A percentile compares a stretch with the other conserved stretches of the same genome.
Evolutionary conservation across 2,113 vertebrate genomes (phyloP).

Genomic region (Spheniscus mendiculus): DNA sequence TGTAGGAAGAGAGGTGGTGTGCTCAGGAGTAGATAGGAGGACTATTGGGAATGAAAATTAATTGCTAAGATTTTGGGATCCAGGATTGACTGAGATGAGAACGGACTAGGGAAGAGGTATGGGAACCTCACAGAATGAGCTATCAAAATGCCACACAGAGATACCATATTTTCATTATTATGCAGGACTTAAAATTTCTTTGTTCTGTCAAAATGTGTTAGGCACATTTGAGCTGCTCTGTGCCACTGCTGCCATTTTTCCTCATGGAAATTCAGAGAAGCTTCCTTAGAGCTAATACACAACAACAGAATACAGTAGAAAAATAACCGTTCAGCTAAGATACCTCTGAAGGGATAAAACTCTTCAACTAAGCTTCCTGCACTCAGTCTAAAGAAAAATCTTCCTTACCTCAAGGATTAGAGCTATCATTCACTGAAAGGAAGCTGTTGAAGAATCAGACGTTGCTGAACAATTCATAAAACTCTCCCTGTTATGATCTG

Average conservation of each 20-base stretch:
- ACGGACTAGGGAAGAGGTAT: fast-evolving
- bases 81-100: not conserved
- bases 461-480: not conserved
- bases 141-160: not conserved
- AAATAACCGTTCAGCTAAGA: not conserved
- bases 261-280: not conserved
- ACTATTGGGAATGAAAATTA: not conserved
- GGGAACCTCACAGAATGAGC: not conserved
- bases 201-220: not conserved
- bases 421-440: not conserved
- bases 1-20: not conserved
- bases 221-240: not conserved
- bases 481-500: not conserved
- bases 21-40: not conserved
- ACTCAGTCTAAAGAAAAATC: not conserved
- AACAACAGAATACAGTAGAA: not conserved
- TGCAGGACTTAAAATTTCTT: not conserved
- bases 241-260: not conserved
- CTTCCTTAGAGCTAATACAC: not conserved
- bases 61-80: not conserved
- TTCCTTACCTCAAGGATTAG: not conserved
- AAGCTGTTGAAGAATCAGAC: not conserved
- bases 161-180: not conserved
- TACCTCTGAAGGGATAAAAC: not conserved
- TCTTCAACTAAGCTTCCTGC: not conserved